A percentile compares a stretch with the other conserved stretches of the same genome.
These are phyloP conservation scores for Cyrtorhinus lividipennis DNA, from an alignment of 1,140 invertebrate species.

Conservation along the genomic window DNA sequence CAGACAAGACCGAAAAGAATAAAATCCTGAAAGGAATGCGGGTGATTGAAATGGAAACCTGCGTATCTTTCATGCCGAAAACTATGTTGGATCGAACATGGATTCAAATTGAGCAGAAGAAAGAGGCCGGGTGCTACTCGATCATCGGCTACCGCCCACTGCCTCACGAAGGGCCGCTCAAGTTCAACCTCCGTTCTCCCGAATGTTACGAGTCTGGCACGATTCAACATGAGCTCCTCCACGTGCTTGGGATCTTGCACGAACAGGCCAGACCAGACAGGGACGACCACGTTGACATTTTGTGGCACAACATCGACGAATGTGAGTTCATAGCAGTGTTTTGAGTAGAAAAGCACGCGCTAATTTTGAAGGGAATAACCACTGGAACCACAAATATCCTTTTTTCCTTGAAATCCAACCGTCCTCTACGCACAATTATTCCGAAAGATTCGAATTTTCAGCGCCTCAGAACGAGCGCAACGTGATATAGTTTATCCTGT, in stretches of 20 bases:
- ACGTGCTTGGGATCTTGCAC: slow-evolving; percentile 33
- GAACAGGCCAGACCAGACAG: slow-evolving; percentile 33
- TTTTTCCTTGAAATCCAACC: too few relatives aligned
- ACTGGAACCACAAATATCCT: too few relatives aligned
- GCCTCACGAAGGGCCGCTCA: slow-evolving; percentile 16
- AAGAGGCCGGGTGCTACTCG: slow-evolving; percentile 24
- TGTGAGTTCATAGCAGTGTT: slow-evolving; percentile 26
- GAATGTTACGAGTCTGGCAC: slow-evolving; percentile 29
- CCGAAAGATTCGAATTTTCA: too few relatives aligned
- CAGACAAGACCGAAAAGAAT: slow-evolving; percentile 14
- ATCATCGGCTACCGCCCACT: slow-evolving; percentile 25
- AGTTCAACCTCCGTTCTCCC: slow-evolving; percentile 25
- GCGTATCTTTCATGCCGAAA: slow-evolving; percentile 31
- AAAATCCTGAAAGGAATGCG: slow-evolving; percentile 22
- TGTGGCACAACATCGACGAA: slow-evolving; percentile 34
- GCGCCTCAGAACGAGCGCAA: too few relatives aligned
- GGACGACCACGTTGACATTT: slow-evolving; percentile 31
- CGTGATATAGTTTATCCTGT: too few relatives aligned
- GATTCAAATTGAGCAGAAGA: slow-evolving; percentile 25
- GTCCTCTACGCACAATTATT: too few relatives aligned
- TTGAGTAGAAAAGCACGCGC: neutral
- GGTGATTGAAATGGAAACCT: slow-evolving; percentile 28
- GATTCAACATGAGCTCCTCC: slow-evolving; percentile 34
- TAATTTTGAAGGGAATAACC: too few relatives aligned
- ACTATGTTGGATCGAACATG: slow-evolving; percentile 29